phyloP scores from a whole-genome alignment of 2,888 invertebrate species.

The Cepaea hortensis region DNA sequence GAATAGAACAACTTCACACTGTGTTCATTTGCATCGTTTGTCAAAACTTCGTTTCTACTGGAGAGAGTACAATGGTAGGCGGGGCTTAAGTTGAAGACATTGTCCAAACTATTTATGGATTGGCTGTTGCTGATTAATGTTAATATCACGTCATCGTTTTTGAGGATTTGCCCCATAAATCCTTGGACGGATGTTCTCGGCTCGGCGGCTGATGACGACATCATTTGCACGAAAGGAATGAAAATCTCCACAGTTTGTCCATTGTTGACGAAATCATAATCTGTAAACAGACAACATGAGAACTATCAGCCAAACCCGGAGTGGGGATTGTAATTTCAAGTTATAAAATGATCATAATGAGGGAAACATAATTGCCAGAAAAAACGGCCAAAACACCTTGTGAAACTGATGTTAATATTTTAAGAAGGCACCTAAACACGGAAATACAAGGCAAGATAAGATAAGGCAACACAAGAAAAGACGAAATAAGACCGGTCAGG shows the following conservation, averaged over 20 bases:
- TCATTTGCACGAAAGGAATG: constrained; percentile 16
- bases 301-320: neutral
- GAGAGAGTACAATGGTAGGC: constrained; percentile 39
- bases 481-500: no score
- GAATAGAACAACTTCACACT: constrained; percentile 33
- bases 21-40: constrained; percentile 11
- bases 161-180: constrained; percentile 28
- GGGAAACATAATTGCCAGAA: no score
- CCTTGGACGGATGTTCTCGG: neutral
- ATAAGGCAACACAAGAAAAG: no score
- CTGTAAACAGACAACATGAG: constrained; percentile 5
- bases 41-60: neutral
- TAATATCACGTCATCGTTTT: constrained; percentile 32
- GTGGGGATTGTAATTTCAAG: no score
- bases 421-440: no score
- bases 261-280: constrained; percentile 29
- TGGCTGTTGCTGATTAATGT: constrained; percentile 7
- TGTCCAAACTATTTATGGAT: neutral
- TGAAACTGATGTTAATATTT: no score
- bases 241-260: constrained; percentile 33
- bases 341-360: no score
- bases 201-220: neutral
- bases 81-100: constrained; percentile 15
- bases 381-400: no score
- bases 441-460: no score